These are phyloP conservation scores for Corvus cornix DNA, from an alignment of 2,113 vertebrate genomes.

Conservation along the genomic window DNA sequence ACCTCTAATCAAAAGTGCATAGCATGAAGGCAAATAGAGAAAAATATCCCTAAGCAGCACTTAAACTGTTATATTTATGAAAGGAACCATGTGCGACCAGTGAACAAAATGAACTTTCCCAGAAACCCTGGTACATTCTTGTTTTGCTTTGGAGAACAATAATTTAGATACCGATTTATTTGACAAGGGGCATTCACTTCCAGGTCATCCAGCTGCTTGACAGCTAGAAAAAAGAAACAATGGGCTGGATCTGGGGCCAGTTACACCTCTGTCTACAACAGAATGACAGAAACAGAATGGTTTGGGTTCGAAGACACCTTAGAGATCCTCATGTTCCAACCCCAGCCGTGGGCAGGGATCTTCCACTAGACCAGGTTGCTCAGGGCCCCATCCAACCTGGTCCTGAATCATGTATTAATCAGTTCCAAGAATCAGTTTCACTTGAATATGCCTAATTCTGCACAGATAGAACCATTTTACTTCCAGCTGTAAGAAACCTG, in stretches of 20 bases:
- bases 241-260: not conserved
- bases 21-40: not conserved
- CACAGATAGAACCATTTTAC: not conserved
- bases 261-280: not conserved
- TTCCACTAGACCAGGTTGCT: not conserved
- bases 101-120: not conserved
- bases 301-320: not conserved
- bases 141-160: not conserved
- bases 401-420: not conserved
- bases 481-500: not conserved
- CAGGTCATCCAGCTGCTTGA: not conserved
- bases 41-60: constrained; percentile 3
- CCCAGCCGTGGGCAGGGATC: not conserved
- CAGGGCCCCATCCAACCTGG: too few species aligned
- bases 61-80: not conserved
- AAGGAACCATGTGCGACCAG: not conserved
- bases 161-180: not conserved
- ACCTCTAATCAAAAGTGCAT: not conserved
- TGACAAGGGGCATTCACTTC: not conserved
- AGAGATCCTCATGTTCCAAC: not conserved
- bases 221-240: not conserved
- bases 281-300: not conserved
- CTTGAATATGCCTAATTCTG: not conserved
- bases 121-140: not conserved
- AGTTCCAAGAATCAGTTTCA: not conserved